Base-by-base conservation (phyloP, 2,888 invertebrate species). In the Pseudococcus jackbeardsleyi region DNA sequence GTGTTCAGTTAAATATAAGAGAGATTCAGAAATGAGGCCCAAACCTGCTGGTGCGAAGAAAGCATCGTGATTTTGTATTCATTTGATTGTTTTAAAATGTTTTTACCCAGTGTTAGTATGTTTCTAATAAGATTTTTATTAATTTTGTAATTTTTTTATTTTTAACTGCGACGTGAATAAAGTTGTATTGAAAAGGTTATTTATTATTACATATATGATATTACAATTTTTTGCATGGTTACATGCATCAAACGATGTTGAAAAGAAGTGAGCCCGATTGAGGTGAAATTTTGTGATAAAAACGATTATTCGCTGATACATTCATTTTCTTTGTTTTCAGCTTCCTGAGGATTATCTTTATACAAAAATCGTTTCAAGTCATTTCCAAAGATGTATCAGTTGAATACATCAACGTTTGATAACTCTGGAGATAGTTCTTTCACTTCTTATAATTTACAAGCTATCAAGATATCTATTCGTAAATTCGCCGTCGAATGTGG, bases 401-500 rank as follows among this genome's bases (percentile, higher is more conserved):
- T 82, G 5, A 82, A 82, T 19, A 26, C 17, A 46, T 88, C 88
- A 5, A 26, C 79, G 1, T 39, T 88, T 9, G 79, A 77, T 82
- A 39, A 22, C 17, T 17, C 42, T 7, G 88, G 59, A 33, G 88
- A 88, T 33, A 88, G 46, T 39, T 88, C 88, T 22, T 72, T 88
- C 22, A 50, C 54, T 9, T 86, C 86, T 11, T 82, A 82, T 42
- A 77, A 88, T 39, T 50, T 88, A n/a, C 88, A 17, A 15, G 59
- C 48, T 12, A 88, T 88, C 33, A 88, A 88, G 54, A 26, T 39
- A 8, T 79, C 77, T 7, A 19, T 82, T 33, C 72, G 82, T 39
- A 82, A 54, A 50, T 88, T 88, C 48, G 82, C 88, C 8, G 54
- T 12, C 0, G 88, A 88, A 82, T 88, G 88, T 82, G 88, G 59